A percentile compares a stretch with the other conserved stretches of the same genome.
These are phyloP conservation scores for Eilema depressum DNA, from an alignment of 2,888 invertebrate genomes.

Conservation along the genomic window DNA sequence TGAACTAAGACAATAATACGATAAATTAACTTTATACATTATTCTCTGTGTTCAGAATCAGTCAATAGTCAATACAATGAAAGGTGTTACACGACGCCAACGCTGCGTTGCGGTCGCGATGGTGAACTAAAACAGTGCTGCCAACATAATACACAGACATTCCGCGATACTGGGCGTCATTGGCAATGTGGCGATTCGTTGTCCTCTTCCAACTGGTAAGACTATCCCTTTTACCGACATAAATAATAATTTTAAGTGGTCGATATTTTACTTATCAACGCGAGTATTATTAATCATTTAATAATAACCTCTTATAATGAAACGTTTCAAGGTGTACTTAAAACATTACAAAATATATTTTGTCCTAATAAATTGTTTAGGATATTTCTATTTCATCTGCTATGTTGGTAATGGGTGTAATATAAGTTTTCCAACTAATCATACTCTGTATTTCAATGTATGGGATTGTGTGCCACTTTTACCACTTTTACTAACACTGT, in stretches of 20 bases:
- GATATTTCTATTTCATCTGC: slow-evolving; percentile 46
- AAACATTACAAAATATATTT: slow-evolving; percentile 10
- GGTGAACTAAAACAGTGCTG: slow-evolving; percentile 82
- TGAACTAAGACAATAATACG: slow-evolving; percentile 85
- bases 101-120: slow-evolving; percentile 87
- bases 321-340: slow-evolving; percentile 1
- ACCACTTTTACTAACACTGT: slow-evolving; percentile 35
- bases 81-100: slow-evolving; percentile 90
- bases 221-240: slow-evolving; percentile 61
- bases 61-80: slow-evolving; percentile 92
- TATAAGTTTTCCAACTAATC: slow-evolving; percentile 38
- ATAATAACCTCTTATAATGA: slow-evolving; percentile 17
- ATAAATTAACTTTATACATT: slow-evolving; percentile 89
- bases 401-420: slow-evolving; percentile 56
- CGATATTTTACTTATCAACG: slow-evolving; percentile 20
- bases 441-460: slow-evolving; percentile 32
- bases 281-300: slow-evolving; percentile 18
- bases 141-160: slow-evolving; percentile 77
- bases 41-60: slow-evolving; percentile 88
- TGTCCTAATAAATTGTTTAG: slow-evolving; percentile 38
- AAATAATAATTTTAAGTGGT: slow-evolving; percentile 31
- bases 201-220: slow-evolving; percentile 65
- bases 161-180: slow-evolving; percentile 82
- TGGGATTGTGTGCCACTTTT: slow-evolving; percentile 20
- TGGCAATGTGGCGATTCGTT: slow-evolving; percentile 80